Base-by-base conservation (phyloP, 1,140 invertebrate species). In the Camponotus pennsylvanicus region DNA sequence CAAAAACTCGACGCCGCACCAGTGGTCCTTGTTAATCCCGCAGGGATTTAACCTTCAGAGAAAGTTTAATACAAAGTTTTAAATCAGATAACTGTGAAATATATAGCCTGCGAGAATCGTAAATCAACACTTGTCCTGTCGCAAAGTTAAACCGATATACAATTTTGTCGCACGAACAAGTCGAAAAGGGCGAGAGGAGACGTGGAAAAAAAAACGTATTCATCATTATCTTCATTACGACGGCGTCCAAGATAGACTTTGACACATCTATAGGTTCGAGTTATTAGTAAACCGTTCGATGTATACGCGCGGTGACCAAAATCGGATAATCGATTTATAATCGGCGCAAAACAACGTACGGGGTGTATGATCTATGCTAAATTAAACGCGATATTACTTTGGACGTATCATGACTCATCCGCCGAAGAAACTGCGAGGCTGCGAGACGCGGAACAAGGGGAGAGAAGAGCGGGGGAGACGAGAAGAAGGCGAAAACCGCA, bases 241-340 rank as follows among this genome's bases (percentile, higher is more conserved):
- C n/a, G 9, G 49, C 0, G 18, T n/a, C 27, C 21, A 40, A 32
- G 34, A 40, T 11, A 15, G 7, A 8, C 9, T 52, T 59, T 45
- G 64, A 59, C 32, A 57, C 73, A 18, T 42, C 77, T 52, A 7
- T 21, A 34, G 3, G 21, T 11, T 18, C 27, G 4, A 66, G 55
- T 89, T 84, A 59, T 75, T 69, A 57, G 34, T 70, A 70, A 87
- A 89, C 7, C 11, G 7, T n/a, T 21, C 37, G 37, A 34, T 8
- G 27, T 27, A 1, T 27, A 27, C 27, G 27, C 27, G 2, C 32
- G 0, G 7, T 40, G 32, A 32, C 5, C 9, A 9, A 32, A 27
- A 45, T 64, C 55, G n/a, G 40, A 59, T 90, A 82, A 90, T 90
- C 73, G 76, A 90, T 78, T 70, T 70, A 85, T 90, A 86, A 85